Conservation (phyloP, 1,140 invertebrate genomes). For the Elymnias hypermnestra region DNA sequence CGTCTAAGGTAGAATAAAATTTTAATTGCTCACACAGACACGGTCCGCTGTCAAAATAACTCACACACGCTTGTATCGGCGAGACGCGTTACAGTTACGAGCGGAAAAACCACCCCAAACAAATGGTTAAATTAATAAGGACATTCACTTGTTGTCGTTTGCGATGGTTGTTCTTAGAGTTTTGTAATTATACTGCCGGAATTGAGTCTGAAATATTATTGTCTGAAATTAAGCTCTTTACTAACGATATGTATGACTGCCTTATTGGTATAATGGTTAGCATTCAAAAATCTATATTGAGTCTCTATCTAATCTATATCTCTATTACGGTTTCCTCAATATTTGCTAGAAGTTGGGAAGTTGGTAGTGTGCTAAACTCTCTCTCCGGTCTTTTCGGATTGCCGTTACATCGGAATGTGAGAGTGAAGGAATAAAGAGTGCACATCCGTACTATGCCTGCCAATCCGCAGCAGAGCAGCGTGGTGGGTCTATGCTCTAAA, state of each 20-base stretch:
- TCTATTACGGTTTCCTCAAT: no score
- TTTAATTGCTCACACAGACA: constrained; percentile 69
- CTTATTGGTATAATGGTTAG: no score
- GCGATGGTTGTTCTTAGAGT: constrained; percentile 20
- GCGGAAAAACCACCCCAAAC: constrained; percentile 59
- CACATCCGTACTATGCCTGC: no score
- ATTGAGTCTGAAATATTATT: constrained; percentile 25
- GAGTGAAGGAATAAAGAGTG: no score
- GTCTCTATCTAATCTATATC: no score
- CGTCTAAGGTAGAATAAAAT: constrained; percentile 73
- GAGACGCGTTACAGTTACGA: constrained; percentile 52
- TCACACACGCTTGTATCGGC: constrained; percentile 35
- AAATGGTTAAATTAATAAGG: constrained; percentile 63
- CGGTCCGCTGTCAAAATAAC: constrained; percentile 21
- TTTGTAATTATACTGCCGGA: constrained; percentile 28
- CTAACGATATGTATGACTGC: background rate
- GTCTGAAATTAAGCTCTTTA: constrained; percentile 24
- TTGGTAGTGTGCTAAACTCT: no score
- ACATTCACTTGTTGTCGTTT: constrained; percentile 35
- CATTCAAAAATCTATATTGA: no score
- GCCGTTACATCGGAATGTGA: no score
- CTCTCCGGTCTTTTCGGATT: no score
- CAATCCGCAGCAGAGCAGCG: no score
- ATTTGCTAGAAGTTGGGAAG: no score
- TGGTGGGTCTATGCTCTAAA: no score